Conservation (phyloP, 2,797 vertebrate genomes). For the Xenops minutus region DNA sequence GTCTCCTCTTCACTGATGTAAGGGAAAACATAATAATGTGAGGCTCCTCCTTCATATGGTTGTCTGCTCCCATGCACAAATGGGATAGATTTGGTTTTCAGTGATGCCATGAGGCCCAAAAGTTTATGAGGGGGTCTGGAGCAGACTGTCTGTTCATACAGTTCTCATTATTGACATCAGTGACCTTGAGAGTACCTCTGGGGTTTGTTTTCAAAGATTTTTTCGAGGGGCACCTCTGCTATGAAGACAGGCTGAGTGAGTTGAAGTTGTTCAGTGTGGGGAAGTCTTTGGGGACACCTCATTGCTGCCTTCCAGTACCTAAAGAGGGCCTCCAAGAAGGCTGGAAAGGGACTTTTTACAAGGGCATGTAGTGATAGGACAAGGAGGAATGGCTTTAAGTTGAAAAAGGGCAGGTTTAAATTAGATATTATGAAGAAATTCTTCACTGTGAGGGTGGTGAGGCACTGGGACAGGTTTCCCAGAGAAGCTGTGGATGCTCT, state of each 20-base stretch:
- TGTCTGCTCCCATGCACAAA: background rate
- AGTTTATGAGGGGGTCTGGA: background rate
- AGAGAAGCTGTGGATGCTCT: background rate
- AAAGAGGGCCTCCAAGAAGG: background rate
- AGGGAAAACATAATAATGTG: background rate
- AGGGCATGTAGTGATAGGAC: background rate
- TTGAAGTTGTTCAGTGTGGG: background rate
- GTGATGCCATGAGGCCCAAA: background rate
- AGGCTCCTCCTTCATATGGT: background rate
- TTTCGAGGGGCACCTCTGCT: background rate
- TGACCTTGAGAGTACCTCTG: background rate
- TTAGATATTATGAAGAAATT: background rate
- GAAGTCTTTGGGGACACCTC: background rate
- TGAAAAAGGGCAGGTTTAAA: background rate
- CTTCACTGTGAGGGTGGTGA: background rate
- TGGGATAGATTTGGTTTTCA: background rate
- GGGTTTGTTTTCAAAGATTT: background rate
- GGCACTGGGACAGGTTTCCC: background rate
- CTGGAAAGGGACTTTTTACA: background rate
- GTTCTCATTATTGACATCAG: background rate
- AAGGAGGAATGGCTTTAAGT: background rate
- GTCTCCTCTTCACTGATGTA: background rate
- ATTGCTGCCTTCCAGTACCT: background rate
- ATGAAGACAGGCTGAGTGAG: background rate
- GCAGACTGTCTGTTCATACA: background rate